These are phyloP conservation scores for Petrolisthes cinctipes DNA, from an alignment of 2,888 invertebrate species.

Conservation along the genomic window DNA sequence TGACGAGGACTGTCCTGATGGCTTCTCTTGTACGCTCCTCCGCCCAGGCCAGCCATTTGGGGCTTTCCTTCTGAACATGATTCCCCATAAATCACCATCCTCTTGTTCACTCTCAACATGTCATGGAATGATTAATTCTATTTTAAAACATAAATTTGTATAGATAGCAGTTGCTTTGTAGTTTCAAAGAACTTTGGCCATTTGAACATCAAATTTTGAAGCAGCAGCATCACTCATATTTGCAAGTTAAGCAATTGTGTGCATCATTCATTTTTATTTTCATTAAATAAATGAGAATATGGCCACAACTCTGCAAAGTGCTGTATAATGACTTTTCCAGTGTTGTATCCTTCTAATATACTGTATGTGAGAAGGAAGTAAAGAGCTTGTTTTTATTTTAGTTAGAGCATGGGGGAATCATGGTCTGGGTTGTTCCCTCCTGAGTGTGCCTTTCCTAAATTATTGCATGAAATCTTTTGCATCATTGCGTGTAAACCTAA, in stretches of 20 bases:
- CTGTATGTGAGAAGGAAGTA: neutral
- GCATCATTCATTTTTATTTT: too few relatives aligned
- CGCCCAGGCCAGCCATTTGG: slow-evolving; percentile 31
- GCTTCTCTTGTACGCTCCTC: slow-evolving; percentile 54
- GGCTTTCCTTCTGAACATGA: slow-evolving; percentile 41
- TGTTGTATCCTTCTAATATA: too few relatives aligned
- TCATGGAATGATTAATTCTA: neutral
- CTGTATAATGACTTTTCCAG: too few relatives aligned
- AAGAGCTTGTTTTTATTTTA: neutral
- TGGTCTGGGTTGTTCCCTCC: slow-evolving; percentile 44
- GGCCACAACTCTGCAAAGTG: too few relatives aligned
- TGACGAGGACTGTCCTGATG: slow-evolving; percentile 57
- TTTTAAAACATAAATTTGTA: neutral
- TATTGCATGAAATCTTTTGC: slow-evolving; percentile 30
- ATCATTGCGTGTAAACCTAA: neutral
- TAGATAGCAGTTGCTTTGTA: neutral
- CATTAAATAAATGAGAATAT: too few relatives aligned
- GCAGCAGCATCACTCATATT: too few relatives aligned
- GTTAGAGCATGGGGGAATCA: slow-evolving; percentile 36
- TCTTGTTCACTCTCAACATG: slow-evolving; percentile 4
- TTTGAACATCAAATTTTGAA: too few relatives aligned
- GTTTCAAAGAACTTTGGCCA: neutral
- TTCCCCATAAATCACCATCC: slow-evolving; percentile 21
- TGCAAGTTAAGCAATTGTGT: too few relatives aligned
- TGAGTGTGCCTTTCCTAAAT: slow-evolving; percentile 43